Evolutionary conservation across 2,888 invertebrate species (phyloP), one percentile per base, ranked within the genome.

Genomic region (Dexiosoma caninum): DNA sequence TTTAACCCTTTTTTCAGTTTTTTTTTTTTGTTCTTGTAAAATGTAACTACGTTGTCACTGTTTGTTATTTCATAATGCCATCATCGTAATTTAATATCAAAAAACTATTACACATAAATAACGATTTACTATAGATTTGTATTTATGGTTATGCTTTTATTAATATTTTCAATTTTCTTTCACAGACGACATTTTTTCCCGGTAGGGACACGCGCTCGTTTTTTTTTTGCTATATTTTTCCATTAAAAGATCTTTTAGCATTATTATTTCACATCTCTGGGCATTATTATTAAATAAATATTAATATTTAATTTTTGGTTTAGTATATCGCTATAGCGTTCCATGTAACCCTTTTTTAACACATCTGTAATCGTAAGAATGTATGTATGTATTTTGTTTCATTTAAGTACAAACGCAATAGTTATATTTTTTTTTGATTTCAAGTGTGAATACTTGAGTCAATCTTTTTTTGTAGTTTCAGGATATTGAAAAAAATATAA

Each of bases 241-340:
- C 23, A 7, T 23, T 57, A 23, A 72, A 62, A 23, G 23, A 35
- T 19, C 21, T 32, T 53, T 62, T 12, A n/a, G n/a, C n/a, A n/a
- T 12, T 10, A 16, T 53, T 49, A 74, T 76, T 77, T 71, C 42
- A 44, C 70, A 64, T 71, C 66, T 51, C 6, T n/a, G 27, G 14
- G 12, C 60, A 72, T 60, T 69, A 55, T 75, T 59, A 71, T 72
- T 81, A 70, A 72, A 77, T 81, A 77, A 77, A 74, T 81, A 81
- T 59, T 76, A 85, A 87, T 85, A 86, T 85, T 49, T 86, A 87
- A 87, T 87, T 88, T 88, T 87, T 87, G 88, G 88, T 88, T 88
- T 88, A 88, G 83, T 85, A 84, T 83, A 32, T 60, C 51, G 53
- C 32, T 42, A n/a, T n/a, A n/a, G n/a, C 60, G 19, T 10, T 0